These are phyloP conservation scores for Schizaphis graminum DNA, from an alignment of 2,888 invertebrate species.

Conservation along the genomic window DNA sequence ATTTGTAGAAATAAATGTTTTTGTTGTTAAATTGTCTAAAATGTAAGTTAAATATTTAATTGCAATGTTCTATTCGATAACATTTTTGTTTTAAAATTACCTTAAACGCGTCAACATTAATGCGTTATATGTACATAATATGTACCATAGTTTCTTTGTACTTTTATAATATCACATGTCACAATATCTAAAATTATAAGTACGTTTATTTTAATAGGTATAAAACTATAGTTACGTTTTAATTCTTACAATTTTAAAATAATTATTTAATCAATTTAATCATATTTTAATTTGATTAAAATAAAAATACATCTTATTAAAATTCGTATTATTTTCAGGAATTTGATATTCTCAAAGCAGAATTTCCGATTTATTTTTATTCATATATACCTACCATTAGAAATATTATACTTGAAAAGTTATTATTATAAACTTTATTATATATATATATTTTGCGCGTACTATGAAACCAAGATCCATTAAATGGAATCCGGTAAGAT, in stretches of 20 bases:
- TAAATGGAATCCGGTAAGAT: conserved; percentile 22
- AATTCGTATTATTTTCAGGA: conserved; percentile 16
- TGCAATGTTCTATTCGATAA: background rate
- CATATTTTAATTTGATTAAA: background rate
- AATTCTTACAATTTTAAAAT: background rate
- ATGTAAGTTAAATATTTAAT: background rate
- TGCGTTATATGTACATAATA: background rate
- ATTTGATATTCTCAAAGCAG: background rate
- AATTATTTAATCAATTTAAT: background rate
- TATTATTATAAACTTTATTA: background rate
- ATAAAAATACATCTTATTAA: background rate
- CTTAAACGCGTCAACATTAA: background rate
- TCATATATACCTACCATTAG: background rate
- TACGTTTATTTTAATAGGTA: background rate
- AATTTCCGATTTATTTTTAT: conserved; percentile 8
- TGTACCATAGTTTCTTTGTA: background rate
- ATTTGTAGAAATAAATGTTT: background rate
- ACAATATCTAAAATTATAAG: background rate
- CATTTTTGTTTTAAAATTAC: background rate
- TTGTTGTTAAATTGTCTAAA: background rate
- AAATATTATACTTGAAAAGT: background rate
- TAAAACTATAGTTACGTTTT: background rate
- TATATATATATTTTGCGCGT: background rate
- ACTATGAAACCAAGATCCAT: background rate
- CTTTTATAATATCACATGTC: background rate